A percentile compares a stretch with the other conserved stretches of the same genome.
Conservation (phyloP, 2,797 vertebrate genomes). For the Anomalospiza imberbis region DNA sequence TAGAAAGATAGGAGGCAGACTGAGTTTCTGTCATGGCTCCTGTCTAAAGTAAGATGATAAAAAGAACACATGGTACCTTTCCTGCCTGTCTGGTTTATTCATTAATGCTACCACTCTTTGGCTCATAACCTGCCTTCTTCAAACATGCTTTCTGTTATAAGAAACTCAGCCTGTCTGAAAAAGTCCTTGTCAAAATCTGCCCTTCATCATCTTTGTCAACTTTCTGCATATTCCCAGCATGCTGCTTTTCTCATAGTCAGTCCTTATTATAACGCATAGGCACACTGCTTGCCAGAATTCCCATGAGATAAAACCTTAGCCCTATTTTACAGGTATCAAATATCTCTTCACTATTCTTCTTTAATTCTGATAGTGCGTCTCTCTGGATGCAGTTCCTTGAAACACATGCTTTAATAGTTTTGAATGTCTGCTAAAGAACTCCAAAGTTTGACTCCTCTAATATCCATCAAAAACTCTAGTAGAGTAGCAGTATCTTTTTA, state of each 20-base stretch:
- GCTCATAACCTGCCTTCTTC: conserved; percentile 17
- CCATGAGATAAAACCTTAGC: not conserved
- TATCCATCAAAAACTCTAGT: not conserved
- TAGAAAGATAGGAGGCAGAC: not conserved
- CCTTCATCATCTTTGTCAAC: not conserved
- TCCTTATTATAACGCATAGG: not conserved
- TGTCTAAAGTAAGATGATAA: not conserved
- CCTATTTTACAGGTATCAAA: conserved; percentile 11
- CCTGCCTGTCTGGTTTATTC: not conserved
- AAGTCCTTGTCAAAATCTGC: conserved; percentile 25
- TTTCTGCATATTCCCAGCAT: not conserved
- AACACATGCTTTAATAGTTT: conserved; percentile 5
- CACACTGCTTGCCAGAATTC: not conserved
- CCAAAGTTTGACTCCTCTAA: not conserved
- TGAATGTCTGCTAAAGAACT: conserved; percentile 10
- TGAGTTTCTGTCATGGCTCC: not conserved
- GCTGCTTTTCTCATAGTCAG: not conserved
- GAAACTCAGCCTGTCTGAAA: not conserved
- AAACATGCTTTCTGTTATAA: conserved; percentile 14
- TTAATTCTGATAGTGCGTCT: not conserved
- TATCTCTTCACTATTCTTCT: conserved; percentile 22
- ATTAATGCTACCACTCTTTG: not conserved
- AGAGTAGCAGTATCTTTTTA: not conserved
- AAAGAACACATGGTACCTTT: not conserved
- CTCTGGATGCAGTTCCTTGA: not conserved